Evolutionary conservation across 2,888 invertebrate species (phyloP).

Genomic region (Cremastinae sp.): DNA sequence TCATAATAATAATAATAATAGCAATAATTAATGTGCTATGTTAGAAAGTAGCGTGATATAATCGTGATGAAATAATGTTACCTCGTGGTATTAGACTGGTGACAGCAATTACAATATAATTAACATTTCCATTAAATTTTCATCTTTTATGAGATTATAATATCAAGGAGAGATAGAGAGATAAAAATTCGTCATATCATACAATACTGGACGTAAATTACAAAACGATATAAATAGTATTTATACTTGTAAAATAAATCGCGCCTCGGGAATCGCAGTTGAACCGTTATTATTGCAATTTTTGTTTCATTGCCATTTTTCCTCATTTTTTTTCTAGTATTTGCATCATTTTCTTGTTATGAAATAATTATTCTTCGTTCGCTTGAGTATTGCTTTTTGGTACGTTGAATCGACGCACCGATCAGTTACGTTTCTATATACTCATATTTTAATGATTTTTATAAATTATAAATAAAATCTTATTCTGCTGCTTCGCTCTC

Average conservation of each 20-base stretch:
- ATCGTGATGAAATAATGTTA: conserved; percentile 54
- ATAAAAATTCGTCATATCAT: conserved; percentile 45
- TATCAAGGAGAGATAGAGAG: conserved; percentile 21
- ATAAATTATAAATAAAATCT: conserved; percentile 53
- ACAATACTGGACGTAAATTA: conserved; percentile 60
- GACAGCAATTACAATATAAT: conserved; percentile 52
- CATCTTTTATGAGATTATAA: conserved; percentile 34
- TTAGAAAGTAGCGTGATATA: conserved; percentile 45
- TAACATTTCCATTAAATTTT: conserved; percentile 31
- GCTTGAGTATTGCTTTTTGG: conserved; percentile 55
- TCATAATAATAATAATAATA: conserved; percentile 36
- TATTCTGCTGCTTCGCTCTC: conserved; percentile 21
- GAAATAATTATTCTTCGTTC: conserved; percentile 44
- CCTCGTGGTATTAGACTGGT: conserved; percentile 49
- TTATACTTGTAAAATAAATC: conserved; percentile 8
- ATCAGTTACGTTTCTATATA: conserved; percentile 36
- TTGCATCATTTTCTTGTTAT: conserved; percentile 23
- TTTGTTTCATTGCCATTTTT: conserved; percentile 1
- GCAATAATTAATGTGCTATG: conserved; percentile 21
- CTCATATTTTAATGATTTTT: conserved; percentile 24
- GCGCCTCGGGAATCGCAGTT: background rate
- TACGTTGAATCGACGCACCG: conserved; percentile 38
- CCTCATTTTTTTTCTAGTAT: conserved; percentile 12
- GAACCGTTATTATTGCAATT: background rate
- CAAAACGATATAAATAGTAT: conserved; percentile 39